Evolutionary conservation across 1,140 invertebrate genomes (phyloP), one percentile per base, ranked within the genome.

Genomic region (Drosophila repleta): DNA sequence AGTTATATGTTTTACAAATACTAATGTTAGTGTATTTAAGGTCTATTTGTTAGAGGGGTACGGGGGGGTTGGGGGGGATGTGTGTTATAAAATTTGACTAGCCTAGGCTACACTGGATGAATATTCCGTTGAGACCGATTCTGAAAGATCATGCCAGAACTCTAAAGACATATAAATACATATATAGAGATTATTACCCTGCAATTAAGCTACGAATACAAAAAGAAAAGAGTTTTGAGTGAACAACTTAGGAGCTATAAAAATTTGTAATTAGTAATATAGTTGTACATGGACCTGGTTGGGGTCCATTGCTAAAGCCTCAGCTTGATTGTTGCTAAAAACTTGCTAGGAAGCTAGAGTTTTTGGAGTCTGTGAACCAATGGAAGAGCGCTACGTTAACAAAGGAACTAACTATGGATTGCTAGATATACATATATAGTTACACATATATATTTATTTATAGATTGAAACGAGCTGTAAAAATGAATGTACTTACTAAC

Each of bases 361-460:
- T 71, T 60, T 62, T 45, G 48, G 18, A 65, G 1, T 73, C 18
- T 45, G 45, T 56, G 49, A 75, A 68, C 66, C 62, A 64, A 75
- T 88, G 82, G 83, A 87, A 87, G 82, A 87, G 63, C 83, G 46
- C 74, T 88, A 87, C 67, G 32, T 46, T 67, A 72, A 67, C 69
- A 2, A 52, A 69, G 57, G 57, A 67, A 67, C 55, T 66, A 69
- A 58, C 58, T 52, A 63, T 45, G 15, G 61, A 29, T 63, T 57
- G 21, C 20, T 56, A 32, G 18, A 20, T 46, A 35, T 43, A 45
- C 4, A 24, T n/a, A n/a, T n/a, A n/a, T n/a, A n/a, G n/a, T n/a
- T n/a, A n/a, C n/a, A n/a, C n/a, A n/a, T n/a, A n/a, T n/a, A n/a
- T 49, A 49, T 48, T n/a, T 18, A 18, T 45, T n/a, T 51, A 35